phyloP scores from a whole-genome alignment of 2,797 vertebrate species.

The Diplodus sargus region DNA sequence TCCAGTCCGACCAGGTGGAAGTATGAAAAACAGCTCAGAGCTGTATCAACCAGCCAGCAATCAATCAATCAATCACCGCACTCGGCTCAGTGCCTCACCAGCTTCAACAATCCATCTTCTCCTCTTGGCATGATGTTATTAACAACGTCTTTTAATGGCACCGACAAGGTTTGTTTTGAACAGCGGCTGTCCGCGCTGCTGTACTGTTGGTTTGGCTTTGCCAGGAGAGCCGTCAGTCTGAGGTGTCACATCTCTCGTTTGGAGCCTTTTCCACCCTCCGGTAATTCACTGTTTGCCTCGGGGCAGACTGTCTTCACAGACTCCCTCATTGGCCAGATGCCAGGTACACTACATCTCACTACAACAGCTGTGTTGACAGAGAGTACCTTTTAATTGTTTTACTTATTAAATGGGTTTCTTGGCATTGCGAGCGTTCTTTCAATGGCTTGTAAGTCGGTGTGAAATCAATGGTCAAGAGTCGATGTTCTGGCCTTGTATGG shows the following conservation, averaged over 20 bases:
- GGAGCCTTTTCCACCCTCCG: slow-evolving; percentile 21
- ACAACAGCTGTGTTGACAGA: slow-evolving; percentile 44
- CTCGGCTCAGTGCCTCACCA: slow-evolving; percentile 13
- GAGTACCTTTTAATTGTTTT: slow-evolving; percentile 48
- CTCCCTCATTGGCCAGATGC: slow-evolving; percentile 36
- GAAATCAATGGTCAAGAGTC: background rate
- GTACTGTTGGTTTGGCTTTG: slow-evolving; percentile 8
- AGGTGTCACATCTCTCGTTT: slow-evolving; percentile 41
- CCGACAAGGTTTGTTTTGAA: slow-evolving; percentile 26
- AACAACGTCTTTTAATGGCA: slow-evolving; percentile 31
- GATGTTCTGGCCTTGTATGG: background rate
- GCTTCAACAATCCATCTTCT: slow-evolving; percentile 14
- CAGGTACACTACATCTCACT: slow-evolving; percentile 44
- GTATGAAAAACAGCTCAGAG: slow-evolving; percentile 38
- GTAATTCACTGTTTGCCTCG: slow-evolving; percentile 38
- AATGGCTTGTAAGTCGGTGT: background rate
- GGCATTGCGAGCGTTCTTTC: background rate
- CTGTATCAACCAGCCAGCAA: slow-evolving; percentile 22
- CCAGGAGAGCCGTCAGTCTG: slow-evolving; percentile 35
- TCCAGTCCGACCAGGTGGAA: slow-evolving; percentile 36
- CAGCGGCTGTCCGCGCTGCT: slow-evolving; percentile 29
- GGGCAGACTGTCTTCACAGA: slow-evolving; percentile 22
- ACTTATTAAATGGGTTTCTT: slow-evolving; percentile 24
- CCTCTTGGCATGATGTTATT: slow-evolving; percentile 24
- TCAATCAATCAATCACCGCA: slow-evolving; percentile 23